A percentile compares a stretch with the other conserved stretches of the same genome.
Evolutionary conservation across 2,797 vertebrate genomes (phyloP).

Genomic region (Chaunax sp.): DNA sequence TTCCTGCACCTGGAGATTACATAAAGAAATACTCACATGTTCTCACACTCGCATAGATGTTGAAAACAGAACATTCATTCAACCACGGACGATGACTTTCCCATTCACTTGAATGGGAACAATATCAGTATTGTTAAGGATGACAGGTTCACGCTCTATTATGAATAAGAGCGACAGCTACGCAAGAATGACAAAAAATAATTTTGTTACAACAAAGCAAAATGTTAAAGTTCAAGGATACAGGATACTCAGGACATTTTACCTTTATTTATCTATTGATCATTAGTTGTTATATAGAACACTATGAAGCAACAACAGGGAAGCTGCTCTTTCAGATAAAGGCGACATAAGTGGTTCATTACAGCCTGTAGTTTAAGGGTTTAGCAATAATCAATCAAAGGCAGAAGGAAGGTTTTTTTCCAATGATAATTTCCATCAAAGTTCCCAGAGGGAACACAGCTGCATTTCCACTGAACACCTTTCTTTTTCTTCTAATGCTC

Average conservation of each 20-base stretch:
- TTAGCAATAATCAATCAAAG: constrained; percentile 33
- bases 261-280: background rate
- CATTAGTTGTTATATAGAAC: constrained; percentile 12
- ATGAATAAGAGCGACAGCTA: no score
- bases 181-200: no score
- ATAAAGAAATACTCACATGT: background rate
- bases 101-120: no score
- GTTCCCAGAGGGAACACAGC: constrained; percentile 10
- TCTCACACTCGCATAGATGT: constrained; percentile 1
- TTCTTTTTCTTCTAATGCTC: constrained; percentile 9
- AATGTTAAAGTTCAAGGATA: background rate
- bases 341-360: constrained; percentile 16
- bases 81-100: background rate
- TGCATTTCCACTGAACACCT: constrained; percentile 30
- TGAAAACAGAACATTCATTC: background rate
- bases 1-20: constrained; percentile 7
- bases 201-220: no score
- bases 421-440: constrained; percentile 27
- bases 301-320: background rate
- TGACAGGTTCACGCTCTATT: no score
- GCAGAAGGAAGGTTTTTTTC: constrained; percentile 16
- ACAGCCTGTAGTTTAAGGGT: constrained; percentile 9
- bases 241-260: background rate
- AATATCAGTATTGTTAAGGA: no score
- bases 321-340: constrained; percentile 3